Base-by-base conservation (phyloP, 2,797 vertebrate species). In the Clarias platycephalus region DNA sequence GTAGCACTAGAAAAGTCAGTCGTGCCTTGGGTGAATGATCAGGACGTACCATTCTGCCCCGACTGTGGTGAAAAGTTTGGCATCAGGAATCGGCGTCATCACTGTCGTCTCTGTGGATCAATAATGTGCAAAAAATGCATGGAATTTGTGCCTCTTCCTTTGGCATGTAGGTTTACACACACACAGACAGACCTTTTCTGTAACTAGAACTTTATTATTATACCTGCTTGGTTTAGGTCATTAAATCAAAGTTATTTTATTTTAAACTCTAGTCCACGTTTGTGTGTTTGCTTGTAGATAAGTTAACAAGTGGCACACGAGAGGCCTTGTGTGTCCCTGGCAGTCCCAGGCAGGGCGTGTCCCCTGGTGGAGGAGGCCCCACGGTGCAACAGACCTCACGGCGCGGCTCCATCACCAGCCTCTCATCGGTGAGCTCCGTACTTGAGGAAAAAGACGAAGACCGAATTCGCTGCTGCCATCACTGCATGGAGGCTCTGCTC, bases 91-190 rank as follows among this genome's bases (percentile, higher is more conserved):
- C 91, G 98, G 22, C 97, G 98, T 22, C 98, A 99, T 91, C 98
- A 99, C 89, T 99, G 98, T 90, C 97, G 97, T 16, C 97, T 99
- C 15, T 99, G 98, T 2, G 98, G 98, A 1, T 99, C 98, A 37
- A 98, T 99, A 82, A 99, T 99, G 98, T 99, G 98, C 91, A 95
- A 95, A 92, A 97, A 93, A 86, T 99, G 98, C 91, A 97, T 96
- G 94, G 96, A 98, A 22, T 96, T 97, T 66, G 91, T 99, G 87
- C 95, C 96, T 22, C 94, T 99, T 20, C 95, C 95, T 49, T 88
- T 98, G 88, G 98, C 98, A 67, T 95, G 98, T 99, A 92, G 90
- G 97, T 86, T 37, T 49, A 22, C 40, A 34, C 12, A 72, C 55
- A 75, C 12, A 75, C 44, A 12, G 18, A 22, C 5, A 58, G 9